phyloP scores from a whole-genome alignment of 2,797 vertebrate species.

The Neosilurus hyrtlii region DNA sequence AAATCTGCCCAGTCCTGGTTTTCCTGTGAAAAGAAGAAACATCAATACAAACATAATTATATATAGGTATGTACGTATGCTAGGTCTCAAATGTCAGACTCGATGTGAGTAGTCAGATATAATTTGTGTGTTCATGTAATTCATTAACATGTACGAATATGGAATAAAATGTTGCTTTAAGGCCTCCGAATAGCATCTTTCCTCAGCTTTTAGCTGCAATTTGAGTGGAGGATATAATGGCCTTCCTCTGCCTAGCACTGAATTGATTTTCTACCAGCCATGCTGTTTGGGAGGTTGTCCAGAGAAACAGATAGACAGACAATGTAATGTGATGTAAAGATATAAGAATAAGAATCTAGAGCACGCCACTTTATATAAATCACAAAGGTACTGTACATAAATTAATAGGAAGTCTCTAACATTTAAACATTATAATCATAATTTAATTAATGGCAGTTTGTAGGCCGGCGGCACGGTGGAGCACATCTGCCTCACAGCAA shows the following conservation, averaged over 20 bases:
- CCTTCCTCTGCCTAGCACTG: conserved; percentile 10
- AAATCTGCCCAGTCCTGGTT: background rate
- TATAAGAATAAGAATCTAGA: background rate
- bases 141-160: background rate
- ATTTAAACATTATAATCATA: background rate
- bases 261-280: conserved; percentile 11
- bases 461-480: too few relatives aligned
- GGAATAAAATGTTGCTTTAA: background rate
- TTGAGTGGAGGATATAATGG: conserved; percentile 10
- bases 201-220: background rate
- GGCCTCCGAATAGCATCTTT: background rate
- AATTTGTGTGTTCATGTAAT: conserved; percentile 16
- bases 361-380: background rate
- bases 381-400: conserved; percentile 9
- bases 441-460: background rate
- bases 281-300: conserved; percentile 22
- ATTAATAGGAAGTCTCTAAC: background rate
- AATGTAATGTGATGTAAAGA: conserved; percentile 6
- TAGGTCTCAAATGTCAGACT: background rate
- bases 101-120: background rate
- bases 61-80: background rate
- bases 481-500: too few relatives aligned
- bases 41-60: background rate
- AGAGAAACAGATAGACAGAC: conserved; percentile 25
- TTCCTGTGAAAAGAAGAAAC: conserved; percentile 14